phyloP scores from a whole-genome alignment of 2,797 vertebrate species.

The Austrolebias charrua region DNA sequence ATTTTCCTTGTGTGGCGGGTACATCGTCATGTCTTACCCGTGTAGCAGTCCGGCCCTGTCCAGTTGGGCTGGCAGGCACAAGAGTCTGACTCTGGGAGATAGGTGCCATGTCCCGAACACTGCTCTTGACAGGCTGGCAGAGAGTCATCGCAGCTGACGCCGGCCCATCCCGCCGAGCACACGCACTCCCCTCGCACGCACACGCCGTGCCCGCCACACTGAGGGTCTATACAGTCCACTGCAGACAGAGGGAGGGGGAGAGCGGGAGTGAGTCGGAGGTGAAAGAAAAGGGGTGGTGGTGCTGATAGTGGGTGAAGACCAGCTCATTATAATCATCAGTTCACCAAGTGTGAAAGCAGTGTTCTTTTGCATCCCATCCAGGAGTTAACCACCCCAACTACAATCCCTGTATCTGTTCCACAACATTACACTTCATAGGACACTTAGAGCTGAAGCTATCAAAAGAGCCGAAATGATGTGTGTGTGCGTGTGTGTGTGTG shows the following conservation, averaged over 20 bases:
- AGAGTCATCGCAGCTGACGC: constrained; percentile 87
- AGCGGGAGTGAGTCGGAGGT: constrained; percentile 50
- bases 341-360: constrained; percentile 77
- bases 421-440: constrained; percentile 81
- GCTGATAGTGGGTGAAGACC: neutral
- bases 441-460: constrained; percentile 75
- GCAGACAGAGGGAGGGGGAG: constrained; percentile 27
- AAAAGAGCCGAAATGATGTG: constrained; percentile 70
- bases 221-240: constrained; percentile 92
- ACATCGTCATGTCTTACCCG: constrained; percentile 78
- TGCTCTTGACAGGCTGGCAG: constrained; percentile 92
- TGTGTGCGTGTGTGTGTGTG: constrained; percentile 9
- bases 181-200: constrained; percentile 92
- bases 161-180: constrained; percentile 91
- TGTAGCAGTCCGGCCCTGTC: constrained; percentile 93
- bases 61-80: constrained; percentile 93
- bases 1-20: constrained; percentile 29
- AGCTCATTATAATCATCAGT: constrained; percentile 77
- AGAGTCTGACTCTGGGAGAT: constrained; percentile 86
- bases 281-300: constrained; percentile 23
- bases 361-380: constrained; percentile 80
- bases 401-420: constrained; percentile 79
- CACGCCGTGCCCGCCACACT: constrained; percentile 89
- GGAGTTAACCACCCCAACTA: constrained; percentile 76
- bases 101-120: constrained; percentile 92